Conservation (phyloP, 37 sponge, comb jelly and placozoan genomes). For the Theonella swinhoei region DNA sequence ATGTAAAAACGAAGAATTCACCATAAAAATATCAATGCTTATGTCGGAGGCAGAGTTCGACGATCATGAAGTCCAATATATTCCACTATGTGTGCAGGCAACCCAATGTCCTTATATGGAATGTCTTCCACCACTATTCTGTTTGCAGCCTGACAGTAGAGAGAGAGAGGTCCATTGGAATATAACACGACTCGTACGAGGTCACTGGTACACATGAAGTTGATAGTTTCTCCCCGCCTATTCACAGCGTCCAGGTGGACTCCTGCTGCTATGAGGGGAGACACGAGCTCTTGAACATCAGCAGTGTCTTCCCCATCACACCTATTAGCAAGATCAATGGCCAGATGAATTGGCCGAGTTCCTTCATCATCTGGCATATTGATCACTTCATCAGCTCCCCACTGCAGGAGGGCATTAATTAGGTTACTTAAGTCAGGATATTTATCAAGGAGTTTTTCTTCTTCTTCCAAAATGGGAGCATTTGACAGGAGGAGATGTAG, state of each 20-base stretch:
- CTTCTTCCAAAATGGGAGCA: constrained; percentile 26
- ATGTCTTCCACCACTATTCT: constrained; percentile 25
- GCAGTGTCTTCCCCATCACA: constrained; percentile 1
- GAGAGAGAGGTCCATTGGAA: constrained; percentile 43
- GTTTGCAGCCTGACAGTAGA: constrained; percentile 36
- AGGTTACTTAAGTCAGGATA: constrained; percentile 24
- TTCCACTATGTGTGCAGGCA: constrained; percentile 50
- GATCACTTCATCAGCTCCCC: constrained; percentile 69
- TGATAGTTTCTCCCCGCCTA: constrained; percentile 21
- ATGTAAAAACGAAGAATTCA: too few species aligned
- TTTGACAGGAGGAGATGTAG: constrained; percentile 72
- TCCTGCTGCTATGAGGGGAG: constrained; percentile 42
- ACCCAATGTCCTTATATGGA: constrained; percentile 28
- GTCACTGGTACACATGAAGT: constrained; percentile 32
- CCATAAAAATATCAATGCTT: neutral
- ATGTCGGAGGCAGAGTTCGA: neutral
- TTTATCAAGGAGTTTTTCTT: constrained; percentile 32
- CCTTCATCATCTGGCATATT: constrained; percentile 49
- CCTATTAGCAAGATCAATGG: constrained; percentile 12
- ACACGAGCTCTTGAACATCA: constrained; percentile 28
- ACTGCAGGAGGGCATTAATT: constrained; percentile 57
- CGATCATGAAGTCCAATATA: constrained; percentile 48
- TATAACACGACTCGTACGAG: constrained; percentile 24
- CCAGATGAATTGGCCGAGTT: constrained; percentile 63
- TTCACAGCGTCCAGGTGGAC: constrained; percentile 59